Percentiles rank a stretch among this genome's conserved stretches.
phyloP scores from a whole-genome alignment of 2,797 vertebrate genomes.

The Bradypodion pumilum region DNA sequence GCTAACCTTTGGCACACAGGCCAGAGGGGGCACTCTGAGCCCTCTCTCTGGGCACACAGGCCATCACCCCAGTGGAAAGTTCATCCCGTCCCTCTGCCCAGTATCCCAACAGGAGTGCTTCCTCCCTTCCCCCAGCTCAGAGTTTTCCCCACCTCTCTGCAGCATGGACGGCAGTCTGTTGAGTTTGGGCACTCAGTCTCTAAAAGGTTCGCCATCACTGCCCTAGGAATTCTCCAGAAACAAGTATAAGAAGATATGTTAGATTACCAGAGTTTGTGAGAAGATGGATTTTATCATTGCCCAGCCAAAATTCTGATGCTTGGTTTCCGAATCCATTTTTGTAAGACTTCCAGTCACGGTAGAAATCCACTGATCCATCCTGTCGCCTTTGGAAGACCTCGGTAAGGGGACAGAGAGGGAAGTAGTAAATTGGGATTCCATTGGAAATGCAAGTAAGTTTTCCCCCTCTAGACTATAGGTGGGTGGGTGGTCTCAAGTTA shows the following conservation, averaged over 20 bases:
- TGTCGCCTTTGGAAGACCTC: constrained; percentile 42
- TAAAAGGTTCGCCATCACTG: too few species aligned
- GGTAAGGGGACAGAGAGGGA: neutral
- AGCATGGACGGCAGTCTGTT: too few species aligned
- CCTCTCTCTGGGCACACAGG: too few species aligned
- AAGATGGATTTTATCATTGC: constrained; percentile 49
- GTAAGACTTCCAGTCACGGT: constrained; percentile 42
- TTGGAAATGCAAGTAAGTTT: neutral
- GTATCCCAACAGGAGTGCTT: too few species aligned
- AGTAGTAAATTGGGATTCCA: too few species aligned
- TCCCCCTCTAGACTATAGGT: neutral
- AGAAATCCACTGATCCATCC: constrained; percentile 44
- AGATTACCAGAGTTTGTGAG: constrained; percentile 41
- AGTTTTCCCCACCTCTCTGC: too few species aligned
- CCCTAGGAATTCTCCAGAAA: neutral
- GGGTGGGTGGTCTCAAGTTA: neutral
- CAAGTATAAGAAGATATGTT: neutral
- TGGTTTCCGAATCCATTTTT: constrained; percentile 44
- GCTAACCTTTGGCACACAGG: too few species aligned
- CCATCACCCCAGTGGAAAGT: too few species aligned
- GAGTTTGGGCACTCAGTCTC: too few species aligned
- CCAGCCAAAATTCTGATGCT: constrained; percentile 47
- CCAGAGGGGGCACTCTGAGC: too few species aligned
- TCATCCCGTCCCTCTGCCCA: too few species aligned
- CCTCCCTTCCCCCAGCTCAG: too few species aligned